Conservation (phyloP, 1,140 invertebrate genomes). For the Drosophila jambulina region DNA sequence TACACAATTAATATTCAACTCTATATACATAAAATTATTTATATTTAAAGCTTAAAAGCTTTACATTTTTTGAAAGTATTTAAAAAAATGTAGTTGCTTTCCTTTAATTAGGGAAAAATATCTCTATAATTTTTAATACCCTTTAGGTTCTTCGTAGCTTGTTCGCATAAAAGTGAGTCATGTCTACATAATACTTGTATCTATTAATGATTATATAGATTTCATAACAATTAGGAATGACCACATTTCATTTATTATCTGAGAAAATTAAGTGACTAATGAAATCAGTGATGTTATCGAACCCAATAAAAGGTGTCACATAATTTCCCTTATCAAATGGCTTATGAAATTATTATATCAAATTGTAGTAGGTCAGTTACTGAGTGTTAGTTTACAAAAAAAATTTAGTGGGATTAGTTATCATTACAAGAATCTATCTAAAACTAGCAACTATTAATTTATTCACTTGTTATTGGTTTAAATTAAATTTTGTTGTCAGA, state of each 20-base stretch:
- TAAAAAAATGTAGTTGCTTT: no score
- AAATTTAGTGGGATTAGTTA: neutral
- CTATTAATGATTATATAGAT: no score
- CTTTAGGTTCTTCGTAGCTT: neutral
- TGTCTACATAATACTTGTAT: neutral
- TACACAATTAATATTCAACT: no score
- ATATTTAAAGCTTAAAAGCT: no score
- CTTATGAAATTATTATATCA: constrained; percentile 18
- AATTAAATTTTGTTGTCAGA: neutral
- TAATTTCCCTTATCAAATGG: neutral
- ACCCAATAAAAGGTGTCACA: neutral
- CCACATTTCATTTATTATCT: constrained; percentile 6
- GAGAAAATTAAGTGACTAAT: constrained; percentile 7
- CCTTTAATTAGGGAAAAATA: constrained; percentile 1
- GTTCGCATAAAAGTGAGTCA: neutral
- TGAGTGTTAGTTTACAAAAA: neutral
- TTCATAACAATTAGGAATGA: constrained; percentile 2
- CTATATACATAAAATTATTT: no score
- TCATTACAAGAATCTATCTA: neutral
- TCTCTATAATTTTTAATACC: no score
- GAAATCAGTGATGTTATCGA: constrained; percentile 6
- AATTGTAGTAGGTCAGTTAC: constrained; percentile 19
- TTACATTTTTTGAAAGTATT: no score
- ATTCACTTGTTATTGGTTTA: no score
- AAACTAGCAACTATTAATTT: neutral